Conservation (phyloP, 2,888 invertebrate species). For the Athalia rosae region DNA sequence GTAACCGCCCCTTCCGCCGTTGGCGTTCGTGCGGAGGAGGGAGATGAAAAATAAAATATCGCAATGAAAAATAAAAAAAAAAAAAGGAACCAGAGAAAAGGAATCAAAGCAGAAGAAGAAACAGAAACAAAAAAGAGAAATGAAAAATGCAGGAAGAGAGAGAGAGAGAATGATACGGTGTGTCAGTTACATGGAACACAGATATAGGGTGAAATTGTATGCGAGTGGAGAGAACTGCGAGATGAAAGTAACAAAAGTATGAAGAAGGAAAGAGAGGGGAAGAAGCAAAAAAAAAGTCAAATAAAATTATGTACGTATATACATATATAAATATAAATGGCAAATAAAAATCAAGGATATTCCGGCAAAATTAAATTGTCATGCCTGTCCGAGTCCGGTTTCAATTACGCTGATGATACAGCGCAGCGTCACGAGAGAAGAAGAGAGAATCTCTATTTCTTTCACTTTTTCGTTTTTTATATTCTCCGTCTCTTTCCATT, state of each 20-base stretch:
- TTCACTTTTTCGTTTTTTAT: background rate
- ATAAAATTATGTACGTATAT: background rate
- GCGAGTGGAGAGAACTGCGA: background rate
- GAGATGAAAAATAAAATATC: too few relatives aligned
- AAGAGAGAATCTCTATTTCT: slow-evolving; percentile 6
- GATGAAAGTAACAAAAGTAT: background rate
- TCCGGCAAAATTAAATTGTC: slow-evolving; percentile 33
- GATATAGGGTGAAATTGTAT: too few relatives aligned
- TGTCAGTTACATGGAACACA: background rate
- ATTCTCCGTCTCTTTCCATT: background rate
- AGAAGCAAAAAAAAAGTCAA: background rate
- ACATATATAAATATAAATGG: slow-evolving; percentile 9
- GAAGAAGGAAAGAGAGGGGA: background rate
- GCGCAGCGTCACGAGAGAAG: background rate
- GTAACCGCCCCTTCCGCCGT: too few relatives aligned
- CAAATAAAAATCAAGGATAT: slow-evolving; percentile 19
- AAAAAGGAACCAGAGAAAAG: too few relatives aligned
- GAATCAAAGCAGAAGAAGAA: too few relatives aligned
- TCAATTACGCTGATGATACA: slow-evolving; percentile 35
- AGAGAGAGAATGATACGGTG: background rate
- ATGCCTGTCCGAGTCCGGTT: slow-evolving; percentile 38
- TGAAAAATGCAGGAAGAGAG: background rate
- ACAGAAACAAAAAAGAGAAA: background rate
- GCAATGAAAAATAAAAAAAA: too few relatives aligned
- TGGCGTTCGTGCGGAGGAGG: too few relatives aligned